These are phyloP conservation scores for Trissonchulus latispiculum DNA, from an alignment of 2,888 invertebrate genomes.

Conservation along the genomic window DNA sequence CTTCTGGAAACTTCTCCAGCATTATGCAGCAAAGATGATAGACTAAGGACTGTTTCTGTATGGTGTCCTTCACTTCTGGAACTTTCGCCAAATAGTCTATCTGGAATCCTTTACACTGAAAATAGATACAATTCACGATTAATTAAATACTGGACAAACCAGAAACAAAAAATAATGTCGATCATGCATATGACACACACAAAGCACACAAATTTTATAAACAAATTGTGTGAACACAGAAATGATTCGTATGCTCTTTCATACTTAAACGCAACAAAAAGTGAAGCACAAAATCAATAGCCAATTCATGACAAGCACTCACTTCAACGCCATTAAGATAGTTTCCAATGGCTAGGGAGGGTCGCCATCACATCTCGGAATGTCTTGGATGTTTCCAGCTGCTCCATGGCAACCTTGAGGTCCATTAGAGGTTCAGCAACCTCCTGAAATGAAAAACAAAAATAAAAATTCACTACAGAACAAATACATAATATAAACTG, in stretches of 20 bases:
- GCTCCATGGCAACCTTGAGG: slow-evolving; percentile 87
- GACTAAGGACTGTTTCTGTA: slow-evolving; percentile 92
- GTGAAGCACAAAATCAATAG: too few species aligned
- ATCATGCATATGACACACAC: too few species aligned
- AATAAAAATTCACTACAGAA: too few species aligned
- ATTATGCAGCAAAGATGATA: slow-evolving; percentile 96
- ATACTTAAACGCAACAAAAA: too few species aligned
- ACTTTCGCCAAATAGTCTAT: slow-evolving; percentile 87
- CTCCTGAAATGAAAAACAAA: slow-evolving; percentile 58
- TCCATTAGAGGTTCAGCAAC: slow-evolving; percentile 98
- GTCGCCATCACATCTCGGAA: slow-evolving; percentile 89
- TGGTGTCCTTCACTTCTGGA: slow-evolving; percentile 88
- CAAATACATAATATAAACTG: too few species aligned
- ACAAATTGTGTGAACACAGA: too few species aligned
- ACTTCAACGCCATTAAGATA: slow-evolving; percentile 77
- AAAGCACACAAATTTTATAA: too few species aligned
- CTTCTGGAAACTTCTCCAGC: slow-evolving; percentile 87
- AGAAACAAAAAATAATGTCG: too few species aligned
- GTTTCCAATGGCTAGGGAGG: slow-evolving; percentile 83
- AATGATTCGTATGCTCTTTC: too few species aligned
- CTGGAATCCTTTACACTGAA: slow-evolving; percentile 82
- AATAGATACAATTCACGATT: too few species aligned
- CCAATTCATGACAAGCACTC: too few species aligned
- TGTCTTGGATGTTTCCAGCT: slow-evolving; percentile 77
- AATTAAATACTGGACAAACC: too few species aligned